Evolutionary conservation across 1,140 invertebrate species (phyloP), one percentile per base, ranked within the genome.

Genomic region (Manduca sexta): DNA sequence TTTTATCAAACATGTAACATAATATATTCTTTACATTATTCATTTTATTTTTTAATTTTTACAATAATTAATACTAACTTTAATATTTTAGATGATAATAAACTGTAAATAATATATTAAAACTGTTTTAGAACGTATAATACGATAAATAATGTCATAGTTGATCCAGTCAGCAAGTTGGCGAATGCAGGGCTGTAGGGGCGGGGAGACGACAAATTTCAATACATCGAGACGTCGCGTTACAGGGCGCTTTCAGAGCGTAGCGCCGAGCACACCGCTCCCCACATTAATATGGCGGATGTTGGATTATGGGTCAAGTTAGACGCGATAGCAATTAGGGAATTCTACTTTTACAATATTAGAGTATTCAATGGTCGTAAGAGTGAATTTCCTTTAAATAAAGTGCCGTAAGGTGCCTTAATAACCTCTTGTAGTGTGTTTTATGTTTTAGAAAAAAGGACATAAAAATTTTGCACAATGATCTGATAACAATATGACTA

Each of bases 151-250:
- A 26, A 26, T 26, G 21, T 3, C 21, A 8, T 26, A 5, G 21
- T 5, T 43, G 14, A 16, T 12, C 41, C 34, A 57, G 56, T 59
- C 49, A 60, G 52, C 60, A 56, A 56, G 11, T 61, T 61, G 52
- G 33, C 34, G 34, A n/a, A n/a, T 39, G 50, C 34, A 55, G 30
- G 41, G 50, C 54, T 56, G 48, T 52, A 56, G 44, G 43, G 44
- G 17, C 49, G 55, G 38, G 49, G 56, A 46, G 43, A 56, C 61
- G 67, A 75, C 73, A 75, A 75, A 73, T 76, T 76, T 76, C 67
- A 73, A 73, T 71, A 64, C 64, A 65, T n/a, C 38, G 26, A 26
- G 13, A 43, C 41, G 17, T 13, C 14, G 12, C 12, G 26, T 40
- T 18, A 10, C 11, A 29, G 41, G 41, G 41, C 26, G 26, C 41